Percentiles rank a stretch among this genome's conserved stretches.
phyloP scores from a whole-genome alignment of 2,888 invertebrate genomes.

The Parnassius smintheus region DNA sequence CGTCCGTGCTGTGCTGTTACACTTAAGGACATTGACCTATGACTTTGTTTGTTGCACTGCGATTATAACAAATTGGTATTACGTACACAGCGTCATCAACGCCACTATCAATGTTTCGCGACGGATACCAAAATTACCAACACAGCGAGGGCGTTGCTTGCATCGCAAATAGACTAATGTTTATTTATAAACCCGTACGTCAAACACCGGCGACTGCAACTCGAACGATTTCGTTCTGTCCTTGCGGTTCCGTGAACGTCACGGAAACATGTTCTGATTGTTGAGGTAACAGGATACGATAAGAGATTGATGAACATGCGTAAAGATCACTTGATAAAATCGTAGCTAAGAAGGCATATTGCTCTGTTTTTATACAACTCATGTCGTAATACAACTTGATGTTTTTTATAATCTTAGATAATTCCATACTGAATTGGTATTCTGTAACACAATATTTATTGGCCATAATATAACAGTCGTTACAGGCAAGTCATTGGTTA shows the following conservation, averaged over 20 bases:
- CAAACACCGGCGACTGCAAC: conserved; percentile 37
- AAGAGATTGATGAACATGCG: conserved; percentile 23
- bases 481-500: too few species aligned
- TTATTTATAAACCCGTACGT: conserved; percentile 50
- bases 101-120: conserved; percentile 22
- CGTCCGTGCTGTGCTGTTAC: neutral
- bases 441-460: neutral
- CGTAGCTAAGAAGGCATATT: conserved; percentile 5
- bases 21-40: neutral
- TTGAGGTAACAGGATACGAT: conserved; percentile 13
- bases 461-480: too few species aligned
- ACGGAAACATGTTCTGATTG: conserved; percentile 35
- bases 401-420: neutral
- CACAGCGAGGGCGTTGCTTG: conserved; percentile 35
- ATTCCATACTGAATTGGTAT: too few species aligned
- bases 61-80: conserved; percentile 9
- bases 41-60: neutral
- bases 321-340: conserved; percentile 21
- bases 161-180: conserved; percentile 42
- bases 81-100: conserved; percentile 10
- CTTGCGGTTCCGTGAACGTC: conserved; percentile 43
- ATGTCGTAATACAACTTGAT: conserved; percentile 2
- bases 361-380: conserved; percentile 19
- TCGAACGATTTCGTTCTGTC: conserved; percentile 40
- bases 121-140: conserved; percentile 34